phyloP scores from a whole-genome alignment of 2,797 vertebrate species.

The Tarsius wallacei region DNA sequence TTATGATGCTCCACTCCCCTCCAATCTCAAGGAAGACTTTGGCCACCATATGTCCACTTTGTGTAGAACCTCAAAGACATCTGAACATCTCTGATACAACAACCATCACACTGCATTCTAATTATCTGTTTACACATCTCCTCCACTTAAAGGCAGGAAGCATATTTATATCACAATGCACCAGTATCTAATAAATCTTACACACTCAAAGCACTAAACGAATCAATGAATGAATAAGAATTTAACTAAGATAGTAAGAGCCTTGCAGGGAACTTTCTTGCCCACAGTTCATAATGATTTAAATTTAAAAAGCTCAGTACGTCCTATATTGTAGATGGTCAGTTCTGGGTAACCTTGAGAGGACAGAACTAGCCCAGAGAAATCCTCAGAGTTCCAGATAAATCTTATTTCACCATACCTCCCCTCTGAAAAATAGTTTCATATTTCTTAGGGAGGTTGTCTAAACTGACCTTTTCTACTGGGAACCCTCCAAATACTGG shows the following conservation, averaged over 20 bases:
- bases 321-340: background rate
- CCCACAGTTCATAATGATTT: background rate
- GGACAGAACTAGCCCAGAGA: background rate
- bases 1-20: background rate
- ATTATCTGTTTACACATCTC: background rate
- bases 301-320: background rate
- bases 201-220: background rate
- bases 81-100: background rate
- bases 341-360: background rate
- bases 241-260: background rate
- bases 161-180: background rate
- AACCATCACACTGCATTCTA: background rate
- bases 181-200: background rate
- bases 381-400: constrained; percentile 34
- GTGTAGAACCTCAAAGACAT: background rate
- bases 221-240: background rate
- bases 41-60: background rate
- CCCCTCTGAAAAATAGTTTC: constrained; percentile 65
- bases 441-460: constrained; percentile 55
- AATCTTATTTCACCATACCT: constrained; percentile 41
- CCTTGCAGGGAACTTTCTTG: background rate
- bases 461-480: constrained; percentile 47
- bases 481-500: background rate
- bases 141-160: background rate
- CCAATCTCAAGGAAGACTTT: background rate